phyloP scores from a whole-genome alignment of 2,797 vertebrate genomes.

The Cyprinella venusta region DNA sequence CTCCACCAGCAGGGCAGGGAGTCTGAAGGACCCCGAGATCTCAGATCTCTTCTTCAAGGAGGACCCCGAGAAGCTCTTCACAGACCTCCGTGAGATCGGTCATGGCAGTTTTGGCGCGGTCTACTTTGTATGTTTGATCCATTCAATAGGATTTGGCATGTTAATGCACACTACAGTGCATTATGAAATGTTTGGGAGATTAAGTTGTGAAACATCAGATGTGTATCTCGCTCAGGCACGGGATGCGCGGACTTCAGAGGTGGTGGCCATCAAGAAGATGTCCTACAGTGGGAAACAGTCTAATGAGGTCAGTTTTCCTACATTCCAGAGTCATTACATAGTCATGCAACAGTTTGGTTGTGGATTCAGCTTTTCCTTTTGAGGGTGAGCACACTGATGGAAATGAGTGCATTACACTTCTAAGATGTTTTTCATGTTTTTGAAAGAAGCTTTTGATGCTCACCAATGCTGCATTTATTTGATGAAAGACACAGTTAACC shows the following conservation, averaged over 20 bases:
- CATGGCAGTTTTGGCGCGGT: constrained; percentile 99
- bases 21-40: constrained; percentile 97
- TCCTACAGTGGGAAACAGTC: constrained; percentile 98
- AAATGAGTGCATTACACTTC: background rate
- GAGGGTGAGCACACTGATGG: background rate
- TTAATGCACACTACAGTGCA: background rate
- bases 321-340: constrained; percentile 9
- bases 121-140: constrained; percentile 89
- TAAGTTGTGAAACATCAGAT: constrained; percentile 1
- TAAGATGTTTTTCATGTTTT: background rate
- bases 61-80: constrained; percentile 97
- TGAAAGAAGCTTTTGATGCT: background rate
- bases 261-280: constrained; percentile 99
- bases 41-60: constrained; percentile 99
- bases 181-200: background rate
- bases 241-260: constrained; percentile 95
- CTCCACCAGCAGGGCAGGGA: constrained; percentile 95
- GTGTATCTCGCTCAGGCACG: constrained; percentile 81
- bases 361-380: constrained; percentile 6
- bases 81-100: constrained; percentile 97
- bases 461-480: background rate
- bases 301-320: constrained; percentile 85
- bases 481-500: background rate
- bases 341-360: constrained; percentile 7
- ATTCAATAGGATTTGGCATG: background rate